Percentiles rank a stretch among this genome's conserved stretches.
Evolutionary conservation across 2,797 vertebrate species (phyloP).

Genomic region (Phalanger gymnotis): DNA sequence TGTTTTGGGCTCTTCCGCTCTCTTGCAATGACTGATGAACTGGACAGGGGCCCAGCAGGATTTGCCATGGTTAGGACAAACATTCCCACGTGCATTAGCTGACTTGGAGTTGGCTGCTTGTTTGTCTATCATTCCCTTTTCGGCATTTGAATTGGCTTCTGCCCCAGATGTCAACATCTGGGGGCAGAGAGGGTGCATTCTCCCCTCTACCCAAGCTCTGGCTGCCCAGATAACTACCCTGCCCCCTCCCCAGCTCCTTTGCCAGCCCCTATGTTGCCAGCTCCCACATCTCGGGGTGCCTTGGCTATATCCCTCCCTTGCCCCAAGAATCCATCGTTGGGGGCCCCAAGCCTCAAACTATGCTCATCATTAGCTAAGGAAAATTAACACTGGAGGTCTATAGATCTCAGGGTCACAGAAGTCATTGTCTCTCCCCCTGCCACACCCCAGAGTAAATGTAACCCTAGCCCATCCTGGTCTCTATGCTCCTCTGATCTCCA

Average conservation of each 20-base stretch:
- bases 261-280: background rate
- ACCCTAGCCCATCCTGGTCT: background rate
- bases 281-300: background rate
- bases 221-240: background rate
- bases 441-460: background rate
- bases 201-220: background rate
- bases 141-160: conserved; percentile 10
- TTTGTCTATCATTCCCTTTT: conserved; percentile 34
- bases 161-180: background rate
- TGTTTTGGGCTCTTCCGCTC: conserved; percentile 55
- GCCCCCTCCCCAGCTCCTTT: background rate
- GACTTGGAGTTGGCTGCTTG: background rate
- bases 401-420: background rate
- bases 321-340: background rate
- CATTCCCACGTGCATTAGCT: background rate
- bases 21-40: conserved; percentile 22
- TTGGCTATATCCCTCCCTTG: background rate
- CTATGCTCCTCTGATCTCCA: background rate
- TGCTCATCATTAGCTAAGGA: background rate
- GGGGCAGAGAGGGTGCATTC: background rate
- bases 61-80: background rate
- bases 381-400: background rate
- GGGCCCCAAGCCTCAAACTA: background rate
- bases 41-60: conserved; percentile 13
- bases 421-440: background rate